Evolutionary conservation across 2,113 vertebrate species (phyloP).

Genomic region (Rutilus rutilus): DNA sequence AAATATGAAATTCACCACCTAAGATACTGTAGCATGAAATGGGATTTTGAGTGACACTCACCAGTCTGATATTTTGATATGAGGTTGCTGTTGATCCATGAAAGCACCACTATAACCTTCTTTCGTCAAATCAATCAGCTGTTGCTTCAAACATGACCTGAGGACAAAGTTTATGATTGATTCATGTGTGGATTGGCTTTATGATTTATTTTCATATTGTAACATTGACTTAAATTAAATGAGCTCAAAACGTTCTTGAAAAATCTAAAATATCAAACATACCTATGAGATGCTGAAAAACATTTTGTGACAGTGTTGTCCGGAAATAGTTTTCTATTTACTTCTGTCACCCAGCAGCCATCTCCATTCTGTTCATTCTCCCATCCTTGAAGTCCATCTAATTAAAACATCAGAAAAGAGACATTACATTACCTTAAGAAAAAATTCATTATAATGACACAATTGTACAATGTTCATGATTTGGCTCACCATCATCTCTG

Average conservation of each 20-base stretch:
- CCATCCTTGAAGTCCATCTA: constrained; percentile 68
- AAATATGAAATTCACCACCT: background rate
- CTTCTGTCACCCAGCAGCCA: constrained; percentile 63
- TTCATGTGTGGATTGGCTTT: background rate
- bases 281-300: constrained; percentile 76
- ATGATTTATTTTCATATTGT: background rate
- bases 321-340: constrained; percentile 49
- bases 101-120: constrained; percentile 71
- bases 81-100: constrained; percentile 72
- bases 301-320: constrained; percentile 61
- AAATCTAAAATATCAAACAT: background rate
- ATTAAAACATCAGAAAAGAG: constrained; percentile 21
- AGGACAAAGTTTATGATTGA: background rate
- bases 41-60: constrained; percentile 53
- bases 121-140: constrained; percentile 67
- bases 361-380: constrained; percentile 63
- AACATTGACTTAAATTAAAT: background rate
- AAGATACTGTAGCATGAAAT: background rate
- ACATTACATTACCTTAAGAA: background rate
- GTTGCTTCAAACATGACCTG: constrained; percentile 71
- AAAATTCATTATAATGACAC: too few relatives aligned
- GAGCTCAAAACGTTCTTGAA: background rate
- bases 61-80: constrained; percentile 77
- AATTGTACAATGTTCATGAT: too few relatives aligned
- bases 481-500: constrained; percentile 64